A percentile compares a stretch with the other conserved stretches of the same genome.
Conservation (phyloP, 2,888 invertebrate species). For the Dendrolimus pini region DNA sequence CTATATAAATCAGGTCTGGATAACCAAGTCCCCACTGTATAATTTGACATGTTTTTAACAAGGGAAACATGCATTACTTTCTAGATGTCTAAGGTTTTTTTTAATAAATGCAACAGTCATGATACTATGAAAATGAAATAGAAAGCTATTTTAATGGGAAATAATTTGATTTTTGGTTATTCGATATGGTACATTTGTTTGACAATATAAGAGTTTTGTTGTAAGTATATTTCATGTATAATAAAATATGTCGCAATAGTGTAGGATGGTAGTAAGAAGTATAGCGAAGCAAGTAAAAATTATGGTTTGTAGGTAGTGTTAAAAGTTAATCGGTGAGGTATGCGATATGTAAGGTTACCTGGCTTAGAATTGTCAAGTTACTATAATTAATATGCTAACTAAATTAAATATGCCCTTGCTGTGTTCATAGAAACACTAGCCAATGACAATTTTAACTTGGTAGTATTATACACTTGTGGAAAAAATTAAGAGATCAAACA, state of each 20-base stretch:
- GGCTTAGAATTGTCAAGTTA: not conserved
- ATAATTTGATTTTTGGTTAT: no score
- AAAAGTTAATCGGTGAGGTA: not conserved
- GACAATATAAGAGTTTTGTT: slow-evolving; percentile 5
- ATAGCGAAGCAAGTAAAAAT: not conserved
- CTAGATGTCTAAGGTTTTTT: no score
- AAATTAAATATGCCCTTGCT: not conserved
- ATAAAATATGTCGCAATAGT: not conserved
- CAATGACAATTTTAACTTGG: not conserved
- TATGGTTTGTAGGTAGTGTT: not conserved
- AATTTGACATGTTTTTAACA: no score
- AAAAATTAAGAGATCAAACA: no score
- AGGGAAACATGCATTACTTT: no score
- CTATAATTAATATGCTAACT: not conserved
- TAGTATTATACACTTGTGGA: not conserved
- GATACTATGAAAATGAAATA: no score
- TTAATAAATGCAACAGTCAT: no score
- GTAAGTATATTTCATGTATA: not conserved
- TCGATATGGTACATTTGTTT: not conserved
- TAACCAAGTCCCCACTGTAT: no score
- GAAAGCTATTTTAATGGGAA: no score
- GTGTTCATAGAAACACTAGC: not conserved
- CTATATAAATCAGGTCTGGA: no score
- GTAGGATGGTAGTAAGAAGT: not conserved
- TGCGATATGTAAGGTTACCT: not conserved